Percentiles rank a stretch among this genome's conserved stretches.
Evolutionary conservation across 1,140 invertebrate species (phyloP).

Genomic region (Galleria mellonella): DNA sequence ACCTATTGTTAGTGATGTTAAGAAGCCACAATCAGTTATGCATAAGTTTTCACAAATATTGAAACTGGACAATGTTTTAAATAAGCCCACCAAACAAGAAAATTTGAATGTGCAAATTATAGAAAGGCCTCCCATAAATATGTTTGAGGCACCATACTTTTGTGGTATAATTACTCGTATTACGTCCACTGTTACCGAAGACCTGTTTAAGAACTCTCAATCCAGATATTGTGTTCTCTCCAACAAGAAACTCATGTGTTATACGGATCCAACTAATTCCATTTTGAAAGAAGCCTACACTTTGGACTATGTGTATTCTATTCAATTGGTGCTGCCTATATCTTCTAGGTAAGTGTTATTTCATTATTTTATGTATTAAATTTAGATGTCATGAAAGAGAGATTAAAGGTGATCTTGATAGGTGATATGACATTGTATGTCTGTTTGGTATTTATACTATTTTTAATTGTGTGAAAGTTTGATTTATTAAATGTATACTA

Average conservation of each 20-base stretch:
- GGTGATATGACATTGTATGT: too few relatives aligned
- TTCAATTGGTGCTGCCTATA: conserved; percentile 54
- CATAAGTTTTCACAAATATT: conserved; percentile 52
- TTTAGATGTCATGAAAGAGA: too few relatives aligned
- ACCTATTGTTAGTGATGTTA: background rate
- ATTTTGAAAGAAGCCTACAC: conserved; percentile 51
- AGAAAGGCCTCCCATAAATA: conserved; percentile 41
- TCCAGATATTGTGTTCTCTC: conserved; percentile 49
- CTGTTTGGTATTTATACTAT: too few relatives aligned
- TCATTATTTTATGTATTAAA: background rate
- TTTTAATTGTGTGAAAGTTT: too few relatives aligned
- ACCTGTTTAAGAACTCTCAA: conserved; percentile 59
- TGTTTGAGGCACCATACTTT: conserved; percentile 33
- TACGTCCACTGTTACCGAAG: conserved; percentile 48
- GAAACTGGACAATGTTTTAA: conserved; percentile 44
- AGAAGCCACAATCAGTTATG: conserved; percentile 31
- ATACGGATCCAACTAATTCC: conserved; percentile 48
- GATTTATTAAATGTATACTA: too few relatives aligned
- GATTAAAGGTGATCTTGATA: too few relatives aligned
- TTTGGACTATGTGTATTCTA: conserved; percentile 48
- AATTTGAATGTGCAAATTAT: conserved; percentile 32
- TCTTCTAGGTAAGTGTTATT: conserved; percentile 46
- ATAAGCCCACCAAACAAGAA: conserved; percentile 30
- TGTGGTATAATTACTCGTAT: conserved; percentile 51
- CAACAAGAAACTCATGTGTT: conserved; percentile 60